Evolutionary conservation across 2,888 invertebrate species (phyloP), one percentile per base, ranked within the genome.

Genomic region (Liopterus haemorrhoidalis): DNA sequence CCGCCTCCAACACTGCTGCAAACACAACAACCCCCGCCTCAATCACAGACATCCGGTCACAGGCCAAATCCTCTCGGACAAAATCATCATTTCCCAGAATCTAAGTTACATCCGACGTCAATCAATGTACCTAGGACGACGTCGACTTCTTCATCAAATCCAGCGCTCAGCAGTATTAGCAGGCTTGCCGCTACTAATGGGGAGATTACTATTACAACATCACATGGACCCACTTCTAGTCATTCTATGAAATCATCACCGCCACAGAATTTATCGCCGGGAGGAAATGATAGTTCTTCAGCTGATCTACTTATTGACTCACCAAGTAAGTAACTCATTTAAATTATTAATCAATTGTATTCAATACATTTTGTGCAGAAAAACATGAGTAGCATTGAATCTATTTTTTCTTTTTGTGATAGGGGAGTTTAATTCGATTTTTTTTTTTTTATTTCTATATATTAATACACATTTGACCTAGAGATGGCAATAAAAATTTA

Each of bases 301-400:
- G 70, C 70, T 30, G 87, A 88, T 71, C 71, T 87, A 54, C 75
- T 87, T 32, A 82, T 84, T 60, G 87, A 88, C 70, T 86, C 86
- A 41, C 86, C 88, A 68, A 86, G 89, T 89, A 78, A 82, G 85
- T 81, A n/a, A n/a, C n/a, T n/a, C n/a, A n/a, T n/a, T n/a, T n/a
- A n/a, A n/a, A n/a, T n/a, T n/a, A n/a, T n/a, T n/a, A n/a, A n/a
- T n/a, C n/a, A n/a, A n/a, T n/a, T n/a, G n/a, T n/a, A n/a, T n/a
- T n/a, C n/a, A n/a, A n/a, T n/a, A n/a, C n/a, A n/a, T n/a, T n/a
- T n/a, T n/a, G n/a, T n/a, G n/a, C n/a, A n/a, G n/a, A n/a, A n/a
- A n/a, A n/a, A n/a, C n/a, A n/a, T n/a, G n/a, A n/a, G n/a, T n/a
- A n/a, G n/a, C n/a, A n/a, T n/a, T n/a, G n/a, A n/a, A n/a, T n/a